These are phyloP conservation scores for Sebastes hubbsi DNA, from an alignment of 2,797 vertebrate species.

Conservation along the genomic window DNA sequence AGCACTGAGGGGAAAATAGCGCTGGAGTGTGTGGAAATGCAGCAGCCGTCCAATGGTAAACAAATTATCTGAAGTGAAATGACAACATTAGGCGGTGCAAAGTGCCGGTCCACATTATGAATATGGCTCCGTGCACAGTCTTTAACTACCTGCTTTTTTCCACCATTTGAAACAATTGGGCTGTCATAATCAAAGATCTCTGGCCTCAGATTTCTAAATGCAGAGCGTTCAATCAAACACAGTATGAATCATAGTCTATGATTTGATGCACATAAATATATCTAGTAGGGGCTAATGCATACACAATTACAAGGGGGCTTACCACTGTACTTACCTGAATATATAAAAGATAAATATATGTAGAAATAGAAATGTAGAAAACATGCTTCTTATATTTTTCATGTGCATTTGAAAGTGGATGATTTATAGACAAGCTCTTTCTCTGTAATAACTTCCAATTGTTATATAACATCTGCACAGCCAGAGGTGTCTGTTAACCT, in stretches of 20 bases:
- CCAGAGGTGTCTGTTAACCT: neutral
- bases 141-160: slow-evolving; percentile 32
- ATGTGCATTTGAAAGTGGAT: neutral
- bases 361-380: neutral
- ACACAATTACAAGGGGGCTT: neutral
- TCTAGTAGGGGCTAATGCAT: neutral
- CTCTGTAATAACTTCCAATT: neutral
- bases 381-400: neutral
- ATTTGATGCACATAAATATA: slow-evolving; percentile 17
- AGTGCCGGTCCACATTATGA: slow-evolving; percentile 54
- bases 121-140: slow-evolving; percentile 19
- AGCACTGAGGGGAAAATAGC: slow-evolving; percentile 70
- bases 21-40: slow-evolving; percentile 71
- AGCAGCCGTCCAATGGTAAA: slow-evolving; percentile 73
- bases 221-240: slow-evolving; percentile 19
- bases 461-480: neutral
- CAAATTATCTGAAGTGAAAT: slow-evolving; percentile 81
- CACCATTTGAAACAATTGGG: slow-evolving; percentile 21
- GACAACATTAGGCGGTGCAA: slow-evolving; percentile 69
- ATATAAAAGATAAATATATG: neutral
- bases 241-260: neutral
- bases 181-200: slow-evolving; percentile 24
- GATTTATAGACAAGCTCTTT: neutral
- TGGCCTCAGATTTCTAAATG: slow-evolving; percentile 6
- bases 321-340: neutral